Evolutionary conservation across 2,797 vertebrate species (phyloP), one percentile per base, ranked within the genome.

Genomic region (Leptatherina wallacei): DNA sequence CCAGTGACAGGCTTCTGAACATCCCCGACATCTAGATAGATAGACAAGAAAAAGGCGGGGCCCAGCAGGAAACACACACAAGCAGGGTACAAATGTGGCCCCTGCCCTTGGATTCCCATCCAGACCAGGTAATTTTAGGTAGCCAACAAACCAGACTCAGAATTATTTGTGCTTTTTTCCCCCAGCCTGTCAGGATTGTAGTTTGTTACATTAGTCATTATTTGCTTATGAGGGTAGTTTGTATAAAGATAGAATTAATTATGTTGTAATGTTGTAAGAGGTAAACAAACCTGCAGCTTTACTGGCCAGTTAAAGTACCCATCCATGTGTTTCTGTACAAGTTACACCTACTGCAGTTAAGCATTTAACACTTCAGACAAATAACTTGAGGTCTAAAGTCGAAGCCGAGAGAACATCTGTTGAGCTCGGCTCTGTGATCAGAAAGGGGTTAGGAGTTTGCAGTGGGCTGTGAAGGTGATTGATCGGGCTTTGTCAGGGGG

Each of bases 21-120:
- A 62, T 78, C 75, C 81, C 84, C 62, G 36, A 90, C 80, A 82
- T 78, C 82, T 71, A 88, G 73, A 87, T 82, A 86, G 85, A 83
- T 83, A 83, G 82, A 90, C 84, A 89, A 2, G 30, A 80, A 75
- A 78, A 85, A 75, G 71, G 29, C n/a, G 54, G 71, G 65, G 52
- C 71, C 72, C 73, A 14, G 75, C 40, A 8, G 82, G 79, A 78
- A 84, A 81, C 60, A 54, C 65, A 61, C 65, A 73, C 70, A 68
- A n/a, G 72, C 76, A 44, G 71, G 80, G 56, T 49, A 36, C 67
- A 61, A 47, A 80, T 36, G 49, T 69, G 55, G 60, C 66, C 66
- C 73, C 83, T 64, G 80, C 75, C 76, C 18, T 64, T 8, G 18
- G 70, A 74, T 69, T 71, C 75, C 65, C 51, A 27, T 61, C 65